These are phyloP conservation scores for Leptopilina clavipes DNA, from an alignment of 1,140 invertebrate species.

Conservation along the genomic window DNA sequence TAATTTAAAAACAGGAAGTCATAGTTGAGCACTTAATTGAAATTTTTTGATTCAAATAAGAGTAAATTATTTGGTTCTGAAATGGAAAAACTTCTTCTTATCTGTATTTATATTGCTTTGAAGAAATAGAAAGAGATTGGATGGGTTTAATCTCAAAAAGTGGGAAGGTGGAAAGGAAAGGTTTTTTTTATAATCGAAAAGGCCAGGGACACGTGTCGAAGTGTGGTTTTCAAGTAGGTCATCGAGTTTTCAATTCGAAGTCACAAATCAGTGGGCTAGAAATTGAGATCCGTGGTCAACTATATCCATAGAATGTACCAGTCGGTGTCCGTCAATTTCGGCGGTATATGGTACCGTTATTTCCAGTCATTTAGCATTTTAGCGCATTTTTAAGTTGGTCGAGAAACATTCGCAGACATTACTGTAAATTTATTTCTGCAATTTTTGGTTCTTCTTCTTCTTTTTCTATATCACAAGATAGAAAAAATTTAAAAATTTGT, in stretches of 20 bases:
- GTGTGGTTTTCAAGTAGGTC: constrained; percentile 54
- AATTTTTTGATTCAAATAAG: too few species aligned
- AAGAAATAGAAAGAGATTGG: neutral
- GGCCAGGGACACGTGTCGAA: constrained; percentile 44
- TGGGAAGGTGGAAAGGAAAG: neutral
- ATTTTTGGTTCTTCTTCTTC: too few species aligned
- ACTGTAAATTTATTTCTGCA: too few species aligned
- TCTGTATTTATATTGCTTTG: neutral
- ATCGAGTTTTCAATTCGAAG: constrained; percentile 51
- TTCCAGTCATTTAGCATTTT: constrained; percentile 28
- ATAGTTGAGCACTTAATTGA: too few species aligned
- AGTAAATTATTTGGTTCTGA: too few species aligned
- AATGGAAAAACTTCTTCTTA: too few species aligned
- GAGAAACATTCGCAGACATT: neutral
- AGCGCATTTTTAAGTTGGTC: constrained; percentile 25
- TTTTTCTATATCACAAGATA: too few species aligned
- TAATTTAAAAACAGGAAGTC: too few species aligned
- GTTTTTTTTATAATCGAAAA: constrained; percentile 36
- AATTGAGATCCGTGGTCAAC: constrained; percentile 41
- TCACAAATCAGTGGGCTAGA: constrained; percentile 46
- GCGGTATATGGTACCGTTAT: constrained; percentile 38
- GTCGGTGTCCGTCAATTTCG: constrained; percentile 33
- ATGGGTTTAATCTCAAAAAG: too few species aligned
- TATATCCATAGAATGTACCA: constrained; percentile 41
- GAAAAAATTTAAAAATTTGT: too few species aligned